Conservation (phyloP, 1,140 invertebrate species). For the Pararge aegeria region DNA sequence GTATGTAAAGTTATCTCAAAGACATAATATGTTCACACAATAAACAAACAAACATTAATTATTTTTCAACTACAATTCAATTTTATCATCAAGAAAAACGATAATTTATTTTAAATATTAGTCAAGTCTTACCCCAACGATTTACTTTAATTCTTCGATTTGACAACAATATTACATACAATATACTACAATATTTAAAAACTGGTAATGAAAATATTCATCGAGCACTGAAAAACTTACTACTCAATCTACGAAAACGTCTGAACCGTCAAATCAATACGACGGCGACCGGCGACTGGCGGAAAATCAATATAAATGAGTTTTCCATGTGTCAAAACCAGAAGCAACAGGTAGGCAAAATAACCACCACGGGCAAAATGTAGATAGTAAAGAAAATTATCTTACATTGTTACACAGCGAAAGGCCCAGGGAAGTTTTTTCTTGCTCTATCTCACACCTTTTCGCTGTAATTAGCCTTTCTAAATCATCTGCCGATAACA, state of each 20-base stretch:
- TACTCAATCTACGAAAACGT: constrained; percentile 5
- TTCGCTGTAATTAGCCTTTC: constrained; percentile 70
- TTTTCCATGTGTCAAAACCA: constrained; percentile 3
- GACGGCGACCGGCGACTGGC: constrained; percentile 20
- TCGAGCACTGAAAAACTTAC: constrained; percentile 4
- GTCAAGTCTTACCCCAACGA: no score
- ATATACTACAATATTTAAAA: no score
- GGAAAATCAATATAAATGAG: constrained; percentile 24
- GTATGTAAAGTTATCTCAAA: no score
- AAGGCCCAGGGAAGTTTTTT: constrained; percentile 62
- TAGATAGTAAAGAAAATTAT: constrained; percentile 3
- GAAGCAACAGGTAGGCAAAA: constrained; percentile 37
- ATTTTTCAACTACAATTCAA: no score
- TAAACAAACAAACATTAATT: no score
- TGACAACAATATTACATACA: no score
- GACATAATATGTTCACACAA: no score
- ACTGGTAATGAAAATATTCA: not conserved
- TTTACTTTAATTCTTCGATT: no score
- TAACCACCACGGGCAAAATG: not conserved
- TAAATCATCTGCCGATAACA: constrained; percentile 66
- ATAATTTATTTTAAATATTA: no score
- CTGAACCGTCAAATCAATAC: constrained; percentile 19
- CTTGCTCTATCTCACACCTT: constrained; percentile 64
- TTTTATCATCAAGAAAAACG: no score
- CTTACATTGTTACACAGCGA: constrained; percentile 22